Base-by-base conservation (phyloP, 2,113 vertebrate species). In the Gobiocypris rarus region DNA sequence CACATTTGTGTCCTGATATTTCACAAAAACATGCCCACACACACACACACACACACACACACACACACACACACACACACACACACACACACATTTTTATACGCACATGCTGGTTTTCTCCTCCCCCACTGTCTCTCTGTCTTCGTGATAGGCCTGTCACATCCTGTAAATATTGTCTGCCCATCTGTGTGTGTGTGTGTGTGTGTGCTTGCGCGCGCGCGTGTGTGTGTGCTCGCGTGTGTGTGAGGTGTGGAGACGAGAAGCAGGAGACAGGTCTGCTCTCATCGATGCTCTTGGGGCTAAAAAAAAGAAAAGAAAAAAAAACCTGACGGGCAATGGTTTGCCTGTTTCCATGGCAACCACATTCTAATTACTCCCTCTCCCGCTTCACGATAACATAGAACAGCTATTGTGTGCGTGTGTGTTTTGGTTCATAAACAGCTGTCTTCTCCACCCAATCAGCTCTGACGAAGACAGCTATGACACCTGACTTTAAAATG, bases 281-380 rank as follows among this genome's bases (percentile, higher is more conserved):
- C 73, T 85, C 58, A 48, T 22, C 17, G 95, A 95, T 96, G 95
- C 96, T 96, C 95, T 93, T 89, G 91, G 94, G 93, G 94, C 91
- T 93, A 94, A 94, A 73, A 45, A 69, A 71, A 14, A n/a, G n/a
- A n/a, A 95, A 94, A 93, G 87, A 52, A 52, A 43, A 14, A 95
- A 94, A 93, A 87, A n/a, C n/a, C 91, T 76, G 94, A 93, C 94
- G 94, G 92, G 88, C 95, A 95, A 95, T 95, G 95, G 93, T 96
- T 96, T 92, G 95, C 95, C 95, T 95, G 98, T 99, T 98, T 97
- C 97, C 96, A 98, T 99, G 95, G 96, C 92, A 95, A 99, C 96
- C 91, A 89, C 94, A 95, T 95, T 94, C 94, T 96, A 96, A 97
- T 97, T 96, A 96, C 94, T 83, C 67, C 87, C 89, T 95, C 94